These are phyloP conservation scores for Drosophila leontia DNA, from an alignment of 1,140 invertebrate genomes.

Conservation along the genomic window DNA sequence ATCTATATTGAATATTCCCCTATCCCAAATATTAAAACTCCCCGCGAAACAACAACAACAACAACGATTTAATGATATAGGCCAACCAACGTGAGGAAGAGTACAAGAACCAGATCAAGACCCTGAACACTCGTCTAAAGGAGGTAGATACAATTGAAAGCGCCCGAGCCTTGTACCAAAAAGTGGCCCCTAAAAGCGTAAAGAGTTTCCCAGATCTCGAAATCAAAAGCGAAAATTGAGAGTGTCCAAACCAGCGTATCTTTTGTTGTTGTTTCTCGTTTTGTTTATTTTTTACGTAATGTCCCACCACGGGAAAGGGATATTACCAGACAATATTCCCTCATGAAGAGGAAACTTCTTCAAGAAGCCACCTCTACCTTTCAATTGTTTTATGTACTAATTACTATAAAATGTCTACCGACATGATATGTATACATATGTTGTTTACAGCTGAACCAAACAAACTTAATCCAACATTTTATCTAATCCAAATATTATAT, in stretches of 20 bases:
- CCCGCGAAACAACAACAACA: constrained; percentile 51
- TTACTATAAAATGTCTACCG: constrained; percentile 84
- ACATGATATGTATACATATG: constrained; percentile 41
- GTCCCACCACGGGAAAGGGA: constrained; percentile 5
- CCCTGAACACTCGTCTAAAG: constrained; percentile 99
- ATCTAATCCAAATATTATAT: constrained; percentile 68
- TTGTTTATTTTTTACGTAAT: constrained; percentile 32
- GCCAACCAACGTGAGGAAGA: constrained; percentile 99
- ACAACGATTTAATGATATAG: constrained; percentile 86
- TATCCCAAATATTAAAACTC: constrained; percentile 9
- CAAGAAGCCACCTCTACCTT: neutral
- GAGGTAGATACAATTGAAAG: constrained; percentile 89
- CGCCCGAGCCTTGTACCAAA: constrained; percentile 18
- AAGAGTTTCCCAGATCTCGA: constrained; percentile 68
- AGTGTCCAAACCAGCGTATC: constrained; percentile 58
- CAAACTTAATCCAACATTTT: constrained; percentile 16
- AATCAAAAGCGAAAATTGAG: constrained; percentile 42
- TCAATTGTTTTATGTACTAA: constrained; percentile 21
- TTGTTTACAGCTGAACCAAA: constrained; percentile 25
- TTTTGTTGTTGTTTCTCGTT: constrained; percentile 76
- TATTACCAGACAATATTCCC: constrained; percentile 21
- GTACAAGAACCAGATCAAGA: constrained; percentile 99
- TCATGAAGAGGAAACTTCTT: constrained; percentile 1
- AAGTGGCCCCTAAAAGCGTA: constrained; percentile 34
- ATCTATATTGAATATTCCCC: constrained; percentile 41